A percentile compares a stretch with the other conserved stretches of the same genome.
These are phyloP conservation scores for Steatocranus sp. DNA, from an alignment of 2,797 vertebrate genomes.

Conservation along the genomic window DNA sequence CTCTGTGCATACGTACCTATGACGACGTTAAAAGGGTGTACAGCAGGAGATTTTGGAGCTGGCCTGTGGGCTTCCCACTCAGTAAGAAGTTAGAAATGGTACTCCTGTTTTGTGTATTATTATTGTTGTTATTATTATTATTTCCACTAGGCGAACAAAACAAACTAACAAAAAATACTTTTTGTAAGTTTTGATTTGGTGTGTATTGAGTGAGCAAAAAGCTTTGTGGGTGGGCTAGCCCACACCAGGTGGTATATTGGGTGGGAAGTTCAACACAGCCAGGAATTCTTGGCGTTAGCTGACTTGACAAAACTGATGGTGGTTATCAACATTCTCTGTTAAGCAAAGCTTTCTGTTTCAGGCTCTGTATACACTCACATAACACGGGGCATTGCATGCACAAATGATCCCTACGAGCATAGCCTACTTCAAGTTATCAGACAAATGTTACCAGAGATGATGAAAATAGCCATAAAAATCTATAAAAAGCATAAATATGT, in stretches of 20 bases:
- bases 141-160: neutral
- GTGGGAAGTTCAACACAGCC: neutral
- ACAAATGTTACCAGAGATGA: neutral
- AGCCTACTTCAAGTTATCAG: neutral
- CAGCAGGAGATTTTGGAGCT: neutral
- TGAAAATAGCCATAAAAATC: neutral
- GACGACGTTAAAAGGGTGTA: neutral
- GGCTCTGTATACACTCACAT: neutral
- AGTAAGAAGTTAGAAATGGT: neutral
- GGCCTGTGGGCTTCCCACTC: neutral
- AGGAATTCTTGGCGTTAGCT: neutral
- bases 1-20: neutral
- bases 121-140: neutral
- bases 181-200: neutral
- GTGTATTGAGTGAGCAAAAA: neutral
- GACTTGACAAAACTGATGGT: neutral
- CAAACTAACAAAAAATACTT: neutral
- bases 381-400: neutral
- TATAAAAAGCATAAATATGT: neutral
- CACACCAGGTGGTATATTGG: neutral
- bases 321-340: neutral
- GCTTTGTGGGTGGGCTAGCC: neutral
- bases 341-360: neutral
- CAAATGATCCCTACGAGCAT: neutral
- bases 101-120: neutral